Evolutionary conservation across 2,888 invertebrate genomes (phyloP).

Genomic region (Mimas tiliae): DNA sequence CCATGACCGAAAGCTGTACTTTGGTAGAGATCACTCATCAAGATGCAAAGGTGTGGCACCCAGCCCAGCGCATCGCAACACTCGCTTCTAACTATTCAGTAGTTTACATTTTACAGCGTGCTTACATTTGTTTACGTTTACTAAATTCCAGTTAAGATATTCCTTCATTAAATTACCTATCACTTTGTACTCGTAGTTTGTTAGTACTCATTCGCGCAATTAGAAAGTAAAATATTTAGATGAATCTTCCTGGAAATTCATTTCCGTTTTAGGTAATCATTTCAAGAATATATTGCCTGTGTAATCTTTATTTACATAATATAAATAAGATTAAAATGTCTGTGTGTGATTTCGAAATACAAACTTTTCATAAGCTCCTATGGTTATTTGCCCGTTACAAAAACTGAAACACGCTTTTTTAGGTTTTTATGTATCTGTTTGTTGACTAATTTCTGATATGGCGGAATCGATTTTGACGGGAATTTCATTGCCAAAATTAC

Average conservation of each 20-base stretch:
- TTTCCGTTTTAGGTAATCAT: conserved; percentile 25
- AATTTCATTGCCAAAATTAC: no score
- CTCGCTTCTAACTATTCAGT: conserved; percentile 35
- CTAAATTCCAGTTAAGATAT: conserved; percentile 42
- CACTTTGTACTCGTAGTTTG: conserved; percentile 24
- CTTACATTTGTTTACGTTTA: conserved; percentile 49
- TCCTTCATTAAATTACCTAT: conserved; percentile 29
- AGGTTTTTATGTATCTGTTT: no score
- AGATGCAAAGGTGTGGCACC: conserved; percentile 44
- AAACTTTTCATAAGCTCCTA: no score
- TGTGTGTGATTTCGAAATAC: no score
- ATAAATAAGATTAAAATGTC: no score
- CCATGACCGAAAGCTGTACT: conserved; percentile 21
- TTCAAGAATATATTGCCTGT: background rate
- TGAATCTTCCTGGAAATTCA: conserved; percentile 32
- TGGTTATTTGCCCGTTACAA: no score
- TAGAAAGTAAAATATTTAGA: conserved; percentile 28
- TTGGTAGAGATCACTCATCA: conserved; percentile 41
- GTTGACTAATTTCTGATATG: no score
- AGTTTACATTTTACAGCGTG: conserved; percentile 32
- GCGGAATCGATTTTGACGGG: no score
- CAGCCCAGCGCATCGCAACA: conserved; percentile 43
- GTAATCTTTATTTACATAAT: background rate
- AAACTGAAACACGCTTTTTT: no score
- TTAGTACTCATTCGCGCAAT: conserved; percentile 18